Conservation (phyloP, 64 coral and sea anemone species). For the Exaiptasia diaphana region DNA sequence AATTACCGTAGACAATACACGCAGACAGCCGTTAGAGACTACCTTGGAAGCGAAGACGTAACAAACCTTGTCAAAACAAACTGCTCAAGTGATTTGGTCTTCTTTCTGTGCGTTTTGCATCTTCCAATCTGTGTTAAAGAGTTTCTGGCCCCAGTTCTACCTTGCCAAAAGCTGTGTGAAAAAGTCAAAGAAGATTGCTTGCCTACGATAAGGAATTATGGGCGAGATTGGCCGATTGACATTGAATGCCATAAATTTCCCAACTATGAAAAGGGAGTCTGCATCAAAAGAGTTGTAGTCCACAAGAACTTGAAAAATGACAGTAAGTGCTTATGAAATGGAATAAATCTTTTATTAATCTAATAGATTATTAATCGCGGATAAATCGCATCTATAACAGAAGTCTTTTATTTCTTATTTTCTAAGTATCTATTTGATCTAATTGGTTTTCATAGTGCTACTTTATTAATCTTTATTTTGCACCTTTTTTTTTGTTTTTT, state of each 20-base stretch:
- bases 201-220: not conserved
- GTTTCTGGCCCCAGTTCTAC: not conserved
- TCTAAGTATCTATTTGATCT: too few relatives aligned
- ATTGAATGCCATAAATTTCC: not conserved
- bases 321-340: too few relatives aligned
- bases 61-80: not conserved
- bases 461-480: too few relatives aligned
- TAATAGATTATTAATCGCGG: too few relatives aligned
- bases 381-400: too few relatives aligned
- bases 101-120: conserved; percentile 35
- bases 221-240: not conserved
- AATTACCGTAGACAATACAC: conserved; percentile 7
- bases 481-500: too few relatives aligned
- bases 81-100: conserved; percentile 39
- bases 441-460: too few relatives aligned
- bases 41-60: not conserved
- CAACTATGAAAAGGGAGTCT: conserved; percentile 2
- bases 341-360: too few relatives aligned
- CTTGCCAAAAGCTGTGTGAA: conserved; percentile 39
- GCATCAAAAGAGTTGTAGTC: not conserved
- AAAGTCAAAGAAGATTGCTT: conserved; percentile 43
- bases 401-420: too few relatives aligned
- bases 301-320: too few relatives aligned
- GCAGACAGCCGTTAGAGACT: not conserved
- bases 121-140: conserved; percentile 36